Conservation (phyloP, 2,888 invertebrate genomes). For the Malthinus seriepunctatus region DNA sequence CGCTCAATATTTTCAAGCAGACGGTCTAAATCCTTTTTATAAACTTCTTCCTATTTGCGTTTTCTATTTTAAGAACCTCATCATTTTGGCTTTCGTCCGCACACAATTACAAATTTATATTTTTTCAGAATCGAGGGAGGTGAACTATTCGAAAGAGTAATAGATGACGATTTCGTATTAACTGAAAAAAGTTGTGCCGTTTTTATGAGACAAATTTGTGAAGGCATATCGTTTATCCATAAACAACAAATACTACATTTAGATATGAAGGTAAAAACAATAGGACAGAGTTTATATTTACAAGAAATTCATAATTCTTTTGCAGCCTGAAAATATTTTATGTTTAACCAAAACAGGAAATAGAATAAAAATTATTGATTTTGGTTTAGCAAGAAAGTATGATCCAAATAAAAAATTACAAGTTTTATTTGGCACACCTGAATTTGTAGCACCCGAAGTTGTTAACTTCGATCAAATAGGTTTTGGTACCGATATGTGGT, state of each 20-base stretch:
- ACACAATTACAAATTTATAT: too few species aligned
- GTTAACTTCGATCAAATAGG: constrained; percentile 98
- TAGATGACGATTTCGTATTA: constrained; percentile 96
- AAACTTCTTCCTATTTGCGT: too few species aligned
- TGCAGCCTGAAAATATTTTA: constrained; percentile 96
- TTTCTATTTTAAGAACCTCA: too few species aligned
- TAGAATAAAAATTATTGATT: constrained; percentile 98
- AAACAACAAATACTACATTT: constrained; percentile 93
- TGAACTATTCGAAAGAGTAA: constrained; percentile 97
- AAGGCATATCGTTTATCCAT: constrained; percentile 97
- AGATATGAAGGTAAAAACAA: constrained; percentile 84
- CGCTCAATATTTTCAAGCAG: too few species aligned
- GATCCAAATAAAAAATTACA: constrained; percentile 91
- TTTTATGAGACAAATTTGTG: constrained; percentile 97
- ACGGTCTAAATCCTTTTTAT: too few species aligned
- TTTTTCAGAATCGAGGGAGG: constrained; percentile 90
- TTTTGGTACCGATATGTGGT: constrained; percentile 98
- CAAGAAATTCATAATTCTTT: constrained; percentile 20
- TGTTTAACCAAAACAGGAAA: constrained; percentile 97
- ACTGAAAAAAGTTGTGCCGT: constrained; percentile 96
- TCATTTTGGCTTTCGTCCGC: too few species aligned
- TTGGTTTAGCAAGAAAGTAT: constrained; percentile 91
- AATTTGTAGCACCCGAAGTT: constrained; percentile 98
- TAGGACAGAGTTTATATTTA: not conserved
- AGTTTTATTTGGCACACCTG: constrained; percentile 96